Evolutionary conservation across 2,888 invertebrate genomes (phyloP).

Genomic region (Calameuta filiformis): DNA sequence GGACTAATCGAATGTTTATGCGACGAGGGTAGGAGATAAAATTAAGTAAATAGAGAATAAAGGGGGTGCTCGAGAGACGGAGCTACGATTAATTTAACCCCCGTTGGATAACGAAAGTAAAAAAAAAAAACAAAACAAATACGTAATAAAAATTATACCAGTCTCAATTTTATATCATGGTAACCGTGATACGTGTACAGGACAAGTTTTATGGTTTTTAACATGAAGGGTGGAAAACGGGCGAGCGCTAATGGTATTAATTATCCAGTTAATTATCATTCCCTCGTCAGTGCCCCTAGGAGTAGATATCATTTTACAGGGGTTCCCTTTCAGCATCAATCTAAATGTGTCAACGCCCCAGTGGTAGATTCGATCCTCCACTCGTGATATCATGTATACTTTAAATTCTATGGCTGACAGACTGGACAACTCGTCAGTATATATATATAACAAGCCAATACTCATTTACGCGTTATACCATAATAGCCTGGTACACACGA

Average conservation of each 20-base stretch:
- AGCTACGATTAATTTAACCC: neutral
- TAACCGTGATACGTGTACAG: neutral
- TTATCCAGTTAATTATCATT: conserved; percentile 61
- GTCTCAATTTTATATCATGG: neutral
- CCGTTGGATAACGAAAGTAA: neutral
- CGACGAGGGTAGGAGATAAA: neutral
- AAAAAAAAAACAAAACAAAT: neutral
- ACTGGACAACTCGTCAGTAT: neutral
- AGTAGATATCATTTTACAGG: conserved; percentile 49
- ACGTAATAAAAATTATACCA: neutral
- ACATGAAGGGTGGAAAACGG: conserved; percentile 4
- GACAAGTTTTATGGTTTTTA: neutral
- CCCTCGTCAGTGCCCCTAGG: conserved; percentile 29
- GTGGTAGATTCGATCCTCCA: neutral
- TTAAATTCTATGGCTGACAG: neutral
- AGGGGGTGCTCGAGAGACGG: neutral
- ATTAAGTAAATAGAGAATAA: neutral
- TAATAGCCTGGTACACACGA: neutral
- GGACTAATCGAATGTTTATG: conserved; percentile 22
- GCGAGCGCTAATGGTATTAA: conserved; percentile 48
- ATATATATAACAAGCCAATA: neutral
- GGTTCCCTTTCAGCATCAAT: conserved; percentile 51
- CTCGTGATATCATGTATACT: neutral
- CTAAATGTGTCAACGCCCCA: conserved; percentile 47
- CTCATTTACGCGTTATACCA: neutral